Percentiles rank a stretch among this genome's conserved stretches.
Conservation (phyloP, 1,140 invertebrate genomes). For the Orius insidiosus region DNA sequence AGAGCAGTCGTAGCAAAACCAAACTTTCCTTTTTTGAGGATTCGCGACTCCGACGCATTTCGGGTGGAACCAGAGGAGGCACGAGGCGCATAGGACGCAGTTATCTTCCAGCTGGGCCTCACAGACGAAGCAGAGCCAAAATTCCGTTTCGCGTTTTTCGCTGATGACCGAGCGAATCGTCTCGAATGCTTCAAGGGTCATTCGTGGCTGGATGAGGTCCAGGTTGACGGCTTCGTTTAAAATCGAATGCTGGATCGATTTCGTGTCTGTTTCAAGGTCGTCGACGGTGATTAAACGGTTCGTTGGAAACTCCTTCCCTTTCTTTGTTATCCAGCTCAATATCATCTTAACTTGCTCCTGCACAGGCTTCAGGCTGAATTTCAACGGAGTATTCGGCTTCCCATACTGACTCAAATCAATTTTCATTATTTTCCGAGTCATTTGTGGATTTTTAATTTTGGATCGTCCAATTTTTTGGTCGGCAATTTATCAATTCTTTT, state of each 20-base stretch:
- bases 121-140: conserved; percentile 6
- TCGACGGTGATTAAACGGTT: not conserved
- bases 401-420: not conserved
- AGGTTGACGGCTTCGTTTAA: conserved; percentile 4
- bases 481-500: no score
- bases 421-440: not conserved
- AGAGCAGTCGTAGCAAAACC: conserved; percentile 7
- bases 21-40: conserved; percentile 6
- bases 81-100: conserved; percentile 6
- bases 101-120: conserved; percentile 5
- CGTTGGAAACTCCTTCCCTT: not conserved
- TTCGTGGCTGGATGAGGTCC: not conserved
- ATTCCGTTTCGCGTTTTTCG: not conserved
- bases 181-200: not conserved
- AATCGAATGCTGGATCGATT: conserved; percentile 3
- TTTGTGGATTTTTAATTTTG: no score
- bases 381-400: not conserved
- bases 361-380: not conserved
- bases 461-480: no score
- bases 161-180: not conserved
- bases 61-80: conserved; percentile 8
- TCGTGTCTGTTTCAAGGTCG: not conserved
- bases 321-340: conserved; percentile 1
- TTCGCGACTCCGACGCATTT: conserved; percentile 7
- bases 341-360: conserved; percentile 1